Conservation (phyloP, 2,888 invertebrate species). For the Caenorhabditis imperialis region DNA sequence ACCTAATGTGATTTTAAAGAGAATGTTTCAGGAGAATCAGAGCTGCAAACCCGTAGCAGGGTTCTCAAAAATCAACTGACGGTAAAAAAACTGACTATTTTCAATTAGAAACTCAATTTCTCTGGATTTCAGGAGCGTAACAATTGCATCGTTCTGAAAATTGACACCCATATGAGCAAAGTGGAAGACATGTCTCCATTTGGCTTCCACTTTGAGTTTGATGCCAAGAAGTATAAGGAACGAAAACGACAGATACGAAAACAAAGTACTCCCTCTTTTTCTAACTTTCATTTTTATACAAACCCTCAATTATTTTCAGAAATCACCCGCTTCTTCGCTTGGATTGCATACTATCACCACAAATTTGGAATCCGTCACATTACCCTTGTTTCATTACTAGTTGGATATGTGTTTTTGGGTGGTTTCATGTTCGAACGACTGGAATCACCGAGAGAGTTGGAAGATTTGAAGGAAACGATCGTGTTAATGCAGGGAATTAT, state of each 20-base stretch:
- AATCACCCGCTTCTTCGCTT: constrained; percentile 63
- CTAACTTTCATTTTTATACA: too few species aligned
- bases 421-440: constrained; percentile 65
- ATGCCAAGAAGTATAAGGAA: constrained; percentile 59
- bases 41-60: constrained; percentile 61
- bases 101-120: neutral
- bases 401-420: constrained; percentile 64
- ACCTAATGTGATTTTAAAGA: neutral
- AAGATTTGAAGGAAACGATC: constrained; percentile 56
- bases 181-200: constrained; percentile 63
- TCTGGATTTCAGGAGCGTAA: constrained; percentile 49
- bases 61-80: constrained; percentile 64
- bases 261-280: too few species aligned
- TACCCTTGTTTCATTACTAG: constrained; percentile 57
- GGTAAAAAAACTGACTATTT: too few species aligned
- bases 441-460: constrained; percentile 62
- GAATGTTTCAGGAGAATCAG: constrained; percentile 56
- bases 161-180: constrained; percentile 59
- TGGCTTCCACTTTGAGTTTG: constrained; percentile 68
- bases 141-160: constrained; percentile 66
- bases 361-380: constrained; percentile 69
- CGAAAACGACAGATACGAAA: constrained; percentile 52
- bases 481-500: constrained; percentile 59
- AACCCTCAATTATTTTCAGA: too few species aligned
- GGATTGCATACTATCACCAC: constrained; percentile 69